phyloP scores from a whole-genome alignment of 2,797 vertebrate species.

The Neostethus bicornis region DNA sequence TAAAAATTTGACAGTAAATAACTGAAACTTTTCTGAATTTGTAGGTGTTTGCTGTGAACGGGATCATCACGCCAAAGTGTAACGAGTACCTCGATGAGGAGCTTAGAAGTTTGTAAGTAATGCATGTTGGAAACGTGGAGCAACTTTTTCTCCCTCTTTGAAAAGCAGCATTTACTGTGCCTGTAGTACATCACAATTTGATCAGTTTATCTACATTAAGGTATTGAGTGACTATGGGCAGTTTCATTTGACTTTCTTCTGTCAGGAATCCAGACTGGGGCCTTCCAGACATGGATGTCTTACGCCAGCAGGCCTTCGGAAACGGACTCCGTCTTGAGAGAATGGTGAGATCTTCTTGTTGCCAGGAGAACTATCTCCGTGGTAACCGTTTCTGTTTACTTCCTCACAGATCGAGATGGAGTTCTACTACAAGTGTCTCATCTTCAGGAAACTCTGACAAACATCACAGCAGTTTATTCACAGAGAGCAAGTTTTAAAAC shows the following conservation, averaged over 20 bases:
- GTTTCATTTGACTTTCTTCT: no score
- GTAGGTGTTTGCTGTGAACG: conserved; percentile 78
- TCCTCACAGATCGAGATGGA: conserved; percentile 81
- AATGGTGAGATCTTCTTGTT: conserved; percentile 65
- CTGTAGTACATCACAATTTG: no score
- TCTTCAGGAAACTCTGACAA: conserved; percentile 74
- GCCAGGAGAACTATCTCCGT: background rate
- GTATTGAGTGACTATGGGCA: no score
- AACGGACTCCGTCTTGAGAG: conserved; percentile 73
- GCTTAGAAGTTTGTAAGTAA: conserved; percentile 66
- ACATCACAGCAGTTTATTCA: background rate
- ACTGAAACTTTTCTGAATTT: conserved; percentile 8
- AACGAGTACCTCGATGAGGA: conserved; percentile 74
- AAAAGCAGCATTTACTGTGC: no score
- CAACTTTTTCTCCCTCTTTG: no score
- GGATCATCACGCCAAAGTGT: conserved; percentile 72
- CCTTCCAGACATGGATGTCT: conserved; percentile 78
- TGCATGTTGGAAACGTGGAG: background rate
- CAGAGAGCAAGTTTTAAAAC: background rate
- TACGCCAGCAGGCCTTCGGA: conserved; percentile 74
- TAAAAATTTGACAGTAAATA: background rate
- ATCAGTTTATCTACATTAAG: no score
- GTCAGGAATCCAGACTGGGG: conserved; percentile 82
- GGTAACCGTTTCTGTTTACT: conserved; percentile 12
- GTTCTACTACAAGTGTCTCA: conserved; percentile 77